phyloP scores from a whole-genome alignment of 2,797 vertebrate genomes.

The Esox masquinongy region DNA sequence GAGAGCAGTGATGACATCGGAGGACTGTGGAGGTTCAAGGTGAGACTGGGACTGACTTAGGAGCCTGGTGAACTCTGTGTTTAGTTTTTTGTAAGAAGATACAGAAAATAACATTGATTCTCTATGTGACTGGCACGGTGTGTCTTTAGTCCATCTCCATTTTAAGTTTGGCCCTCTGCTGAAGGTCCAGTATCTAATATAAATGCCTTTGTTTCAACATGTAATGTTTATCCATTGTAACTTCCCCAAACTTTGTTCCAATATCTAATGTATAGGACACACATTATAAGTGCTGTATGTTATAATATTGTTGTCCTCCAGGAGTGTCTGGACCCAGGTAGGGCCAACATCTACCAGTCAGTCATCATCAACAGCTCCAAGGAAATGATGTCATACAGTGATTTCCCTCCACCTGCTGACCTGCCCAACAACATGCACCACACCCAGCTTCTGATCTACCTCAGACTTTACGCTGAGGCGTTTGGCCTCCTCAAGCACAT shows the following conservation, averaged over 20 bases:
- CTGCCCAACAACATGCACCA: conserved; percentile 88
- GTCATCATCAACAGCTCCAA: conserved; percentile 89
- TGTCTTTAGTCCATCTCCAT: neutral
- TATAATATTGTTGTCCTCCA: conserved; percentile 19
- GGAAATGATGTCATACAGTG: conserved; percentile 88
- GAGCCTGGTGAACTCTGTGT: neutral
- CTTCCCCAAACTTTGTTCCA: neutral
- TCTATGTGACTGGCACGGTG: neutral
- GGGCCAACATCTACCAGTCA: conserved; percentile 82
- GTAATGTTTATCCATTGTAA: neutral
- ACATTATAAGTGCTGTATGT: neutral
- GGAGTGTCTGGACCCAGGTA: conserved; percentile 70
- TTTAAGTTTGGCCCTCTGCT: neutral
- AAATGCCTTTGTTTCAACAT: neutral
- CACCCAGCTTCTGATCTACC: conserved; percentile 81
- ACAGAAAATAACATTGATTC: neutral
- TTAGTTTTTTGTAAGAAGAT: neutral
- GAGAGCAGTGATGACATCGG: conserved; percentile 85
- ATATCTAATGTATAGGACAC: neutral
- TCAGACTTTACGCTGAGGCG: conserved; percentile 76
- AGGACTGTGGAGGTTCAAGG: conserved; percentile 88
- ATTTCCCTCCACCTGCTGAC: conserved; percentile 86
- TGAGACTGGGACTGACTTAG: conserved; percentile 41
- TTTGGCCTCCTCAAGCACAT: conserved; percentile 78
- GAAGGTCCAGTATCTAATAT: neutral